A percentile compares a stretch with the other conserved stretches of the same genome.
Conservation (phyloP, 2,113 vertebrate species). For the Pycnonotus jocosus region DNA sequence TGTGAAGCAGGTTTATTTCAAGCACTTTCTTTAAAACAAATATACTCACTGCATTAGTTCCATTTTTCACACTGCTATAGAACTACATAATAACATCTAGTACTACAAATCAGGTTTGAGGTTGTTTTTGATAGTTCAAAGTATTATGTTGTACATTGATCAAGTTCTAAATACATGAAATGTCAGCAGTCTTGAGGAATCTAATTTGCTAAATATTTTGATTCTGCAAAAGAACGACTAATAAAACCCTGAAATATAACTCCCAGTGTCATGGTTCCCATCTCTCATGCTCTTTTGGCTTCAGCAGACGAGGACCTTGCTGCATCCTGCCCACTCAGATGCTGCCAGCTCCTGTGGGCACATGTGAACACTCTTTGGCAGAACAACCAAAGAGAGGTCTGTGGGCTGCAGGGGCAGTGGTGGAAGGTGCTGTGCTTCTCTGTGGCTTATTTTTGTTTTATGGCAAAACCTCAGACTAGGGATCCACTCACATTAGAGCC, state of each 20-base stretch:
- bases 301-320: neutral
- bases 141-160: conserved; percentile 74
- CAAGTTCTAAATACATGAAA: conserved; percentile 65
- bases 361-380: accelerated
- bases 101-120: conserved; percentile 57
- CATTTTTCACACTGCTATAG: conserved; percentile 58
- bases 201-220: conserved; percentile 79
- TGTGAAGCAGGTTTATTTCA: conserved; percentile 53
- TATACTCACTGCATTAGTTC: conserved; percentile 58
- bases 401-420: neutral
- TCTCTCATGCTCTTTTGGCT: neutral
- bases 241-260: conserved; percentile 73
- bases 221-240: conserved; percentile 77
- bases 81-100: conserved; percentile 64
- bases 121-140: conserved; percentile 66
- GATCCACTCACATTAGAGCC: neutral
- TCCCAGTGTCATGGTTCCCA: conserved; percentile 30
- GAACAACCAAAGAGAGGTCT: neutral
- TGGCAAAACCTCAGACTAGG: neutral
- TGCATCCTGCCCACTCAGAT: neutral
- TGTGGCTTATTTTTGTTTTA: neutral
- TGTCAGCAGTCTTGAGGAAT: conserved; percentile 70
- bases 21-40: conserved; percentile 62
- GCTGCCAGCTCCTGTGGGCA: neutral
- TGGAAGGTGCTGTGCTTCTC: neutral